Conservation (phyloP, 2,888 invertebrate species). For the Brachypterus glaber region DNA sequence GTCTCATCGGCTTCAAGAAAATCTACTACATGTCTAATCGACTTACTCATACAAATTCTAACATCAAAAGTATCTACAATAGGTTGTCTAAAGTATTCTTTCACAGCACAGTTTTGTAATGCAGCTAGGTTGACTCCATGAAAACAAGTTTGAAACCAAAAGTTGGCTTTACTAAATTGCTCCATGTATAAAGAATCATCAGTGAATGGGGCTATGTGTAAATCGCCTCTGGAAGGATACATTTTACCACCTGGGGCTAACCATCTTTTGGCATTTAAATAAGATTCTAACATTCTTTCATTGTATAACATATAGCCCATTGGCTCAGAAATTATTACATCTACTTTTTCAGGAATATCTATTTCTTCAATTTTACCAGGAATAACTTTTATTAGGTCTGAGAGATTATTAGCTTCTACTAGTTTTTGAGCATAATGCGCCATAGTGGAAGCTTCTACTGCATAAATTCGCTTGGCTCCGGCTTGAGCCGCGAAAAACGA, state of each 20-base stretch:
- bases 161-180: constrained; percentile 96
- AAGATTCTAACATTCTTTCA: constrained; percentile 98
- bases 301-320: constrained; percentile 99
- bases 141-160: constrained; percentile 98
- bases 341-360: constrained; percentile 87
- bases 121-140: constrained; percentile 94
- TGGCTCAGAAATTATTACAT: constrained; percentile 96
- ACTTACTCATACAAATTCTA: constrained; percentile 91
- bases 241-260: constrained; percentile 86
- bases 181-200: constrained; percentile 97
- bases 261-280: constrained; percentile 98
- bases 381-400: constrained; percentile 82
- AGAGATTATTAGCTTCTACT: constrained; percentile 81
- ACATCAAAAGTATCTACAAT: constrained; percentile 98
- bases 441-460: constrained; percentile 99
- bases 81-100: constrained; percentile 96
- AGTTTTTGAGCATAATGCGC: constrained; percentile 89
- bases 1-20: constrained; percentile 87
- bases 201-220: constrained; percentile 95
- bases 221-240: constrained; percentile 94
- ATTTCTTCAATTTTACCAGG: constrained; percentile 99
- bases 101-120: constrained; percentile 84
- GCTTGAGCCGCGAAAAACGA: constrained; percentile 98
- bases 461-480: constrained; percentile 92
- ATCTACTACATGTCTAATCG: constrained; percentile 86